Conservation (phyloP, 2,888 invertebrate genomes). For the Plebejus anna region DNA sequence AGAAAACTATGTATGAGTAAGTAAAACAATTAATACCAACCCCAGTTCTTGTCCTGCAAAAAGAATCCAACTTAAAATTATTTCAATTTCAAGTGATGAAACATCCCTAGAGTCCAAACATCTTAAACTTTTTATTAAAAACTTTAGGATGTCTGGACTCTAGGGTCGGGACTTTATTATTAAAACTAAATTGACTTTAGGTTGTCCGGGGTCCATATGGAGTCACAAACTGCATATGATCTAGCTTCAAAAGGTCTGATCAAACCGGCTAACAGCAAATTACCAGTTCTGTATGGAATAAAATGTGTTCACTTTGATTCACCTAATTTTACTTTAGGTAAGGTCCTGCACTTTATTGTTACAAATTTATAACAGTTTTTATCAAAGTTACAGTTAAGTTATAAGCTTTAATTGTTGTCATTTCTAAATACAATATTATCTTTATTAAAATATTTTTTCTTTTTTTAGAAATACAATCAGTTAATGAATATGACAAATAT, state of each 20-base stretch:
- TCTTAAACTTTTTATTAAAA: not conserved
- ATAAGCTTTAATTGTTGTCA: too few relatives aligned
- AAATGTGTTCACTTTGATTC: constrained; percentile 89
- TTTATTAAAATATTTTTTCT: not conserved
- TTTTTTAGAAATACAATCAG: constrained; percentile 88
- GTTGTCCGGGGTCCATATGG: constrained; percentile 87
- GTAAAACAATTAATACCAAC: constrained; percentile 47
- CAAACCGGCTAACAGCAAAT: constrained; percentile 83
- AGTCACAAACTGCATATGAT: constrained; percentile 94
- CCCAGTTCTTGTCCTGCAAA: not conserved
- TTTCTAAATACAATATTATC: too few relatives aligned
- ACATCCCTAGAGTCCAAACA: too few relatives aligned
- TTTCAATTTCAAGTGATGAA: not conserved
- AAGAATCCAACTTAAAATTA: too few relatives aligned
- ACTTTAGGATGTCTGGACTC: not conserved
- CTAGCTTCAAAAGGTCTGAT: constrained; percentile 90
- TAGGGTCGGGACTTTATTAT: not conserved
- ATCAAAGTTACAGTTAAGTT: not conserved
- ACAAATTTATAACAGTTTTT: not conserved
- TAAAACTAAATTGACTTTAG: constrained; percentile 55
- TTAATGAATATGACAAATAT: constrained; percentile 91
- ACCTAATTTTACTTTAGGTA: constrained; percentile 93
- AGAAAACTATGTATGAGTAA: constrained; percentile 91
- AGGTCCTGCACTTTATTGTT: constrained; percentile 31
- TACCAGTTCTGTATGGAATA: constrained; percentile 91